Evolutionary conservation across 2,113 vertebrate species (phyloP).

Genomic region (Miniopterus natalensis): DNA sequence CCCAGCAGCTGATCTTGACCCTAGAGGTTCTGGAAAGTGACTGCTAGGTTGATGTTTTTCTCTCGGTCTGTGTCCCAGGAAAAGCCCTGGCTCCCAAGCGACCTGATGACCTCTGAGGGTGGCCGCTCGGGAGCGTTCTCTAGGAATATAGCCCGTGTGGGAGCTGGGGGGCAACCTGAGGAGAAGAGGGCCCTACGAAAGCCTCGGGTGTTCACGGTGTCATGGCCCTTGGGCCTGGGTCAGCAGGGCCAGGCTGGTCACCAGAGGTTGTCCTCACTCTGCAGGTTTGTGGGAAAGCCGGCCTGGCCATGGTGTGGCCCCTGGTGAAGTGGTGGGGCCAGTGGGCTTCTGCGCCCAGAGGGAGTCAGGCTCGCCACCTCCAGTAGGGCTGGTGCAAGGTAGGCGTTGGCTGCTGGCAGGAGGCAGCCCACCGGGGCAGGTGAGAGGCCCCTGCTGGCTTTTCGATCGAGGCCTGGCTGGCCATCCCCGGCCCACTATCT

Average conservation of each 20-base stretch:
- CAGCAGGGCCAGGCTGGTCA: background rate
- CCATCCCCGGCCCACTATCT: rapidly evolving
- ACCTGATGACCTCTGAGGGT: background rate
- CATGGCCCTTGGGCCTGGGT: background rate
- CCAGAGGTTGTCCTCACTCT: background rate
- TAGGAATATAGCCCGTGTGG: rapidly evolving
- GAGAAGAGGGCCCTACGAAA: background rate
- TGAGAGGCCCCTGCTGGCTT: background rate
- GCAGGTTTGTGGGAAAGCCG: background rate
- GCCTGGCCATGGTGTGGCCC: background rate
- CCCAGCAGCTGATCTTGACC: background rate
- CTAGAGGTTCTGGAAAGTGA: background rate
- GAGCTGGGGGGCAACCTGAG: background rate
- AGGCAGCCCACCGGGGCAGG: no score
- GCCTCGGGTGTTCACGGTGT: rapidly evolving
- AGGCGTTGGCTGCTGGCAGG: rapidly evolving
- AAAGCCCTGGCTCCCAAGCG: background rate
- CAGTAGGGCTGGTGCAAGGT: background rate
- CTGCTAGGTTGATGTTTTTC: background rate
- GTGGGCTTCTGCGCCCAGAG: rapidly evolving
- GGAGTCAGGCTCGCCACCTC: background rate
- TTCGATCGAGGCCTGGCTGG: background rate
- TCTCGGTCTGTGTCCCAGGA: background rate
- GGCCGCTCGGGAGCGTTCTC: background rate
- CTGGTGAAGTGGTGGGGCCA: background rate